These are phyloP conservation scores for Troilus luridus DNA, from an alignment of 2,888 invertebrate genomes.

Conservation along the genomic window DNA sequence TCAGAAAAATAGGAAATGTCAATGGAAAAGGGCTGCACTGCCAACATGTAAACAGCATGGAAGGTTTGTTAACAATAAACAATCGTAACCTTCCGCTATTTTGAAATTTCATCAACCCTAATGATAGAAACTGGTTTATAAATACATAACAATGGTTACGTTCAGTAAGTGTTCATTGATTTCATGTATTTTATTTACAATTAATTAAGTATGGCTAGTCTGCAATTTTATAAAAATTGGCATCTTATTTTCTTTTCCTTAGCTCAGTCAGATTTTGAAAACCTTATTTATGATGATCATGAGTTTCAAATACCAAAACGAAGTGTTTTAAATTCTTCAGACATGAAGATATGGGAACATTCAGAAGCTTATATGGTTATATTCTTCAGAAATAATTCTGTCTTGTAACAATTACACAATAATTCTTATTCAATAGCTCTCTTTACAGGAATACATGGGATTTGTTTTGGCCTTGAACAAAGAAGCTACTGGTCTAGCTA, in stretches of 20 bases:
- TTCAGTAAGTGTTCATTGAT: conserved; percentile 36
- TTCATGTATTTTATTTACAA: background rate
- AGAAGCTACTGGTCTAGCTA: conserved; percentile 84
- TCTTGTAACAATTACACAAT: background rate
- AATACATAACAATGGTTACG: conserved; percentile 50
- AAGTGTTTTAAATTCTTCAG: conserved; percentile 67
- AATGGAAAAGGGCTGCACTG: background rate
- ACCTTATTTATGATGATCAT: conserved; percentile 57
- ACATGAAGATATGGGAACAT: conserved; percentile 86
- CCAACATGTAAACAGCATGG: background rate
- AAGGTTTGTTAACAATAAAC: background rate
- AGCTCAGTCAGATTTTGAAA: conserved; percentile 50
- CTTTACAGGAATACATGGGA: conserved; percentile 82
- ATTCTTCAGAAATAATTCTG: background rate
- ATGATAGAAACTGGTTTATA: background rate
- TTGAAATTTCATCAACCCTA: background rate
- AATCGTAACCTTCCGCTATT: background rate
- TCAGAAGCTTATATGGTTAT: conserved; percentile 87
- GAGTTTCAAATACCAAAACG: conserved; percentile 62
- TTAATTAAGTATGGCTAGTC: background rate
- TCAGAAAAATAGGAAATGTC: background rate
- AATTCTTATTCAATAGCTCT: conserved; percentile 56
- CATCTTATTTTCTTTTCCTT: conserved; percentile 31
- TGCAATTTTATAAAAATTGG: background rate
- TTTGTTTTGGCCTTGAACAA: conserved; percentile 91